Evolutionary conservation across 1,140 invertebrate genomes (phyloP).

Genomic region (Aradophagus sp.): DNA sequence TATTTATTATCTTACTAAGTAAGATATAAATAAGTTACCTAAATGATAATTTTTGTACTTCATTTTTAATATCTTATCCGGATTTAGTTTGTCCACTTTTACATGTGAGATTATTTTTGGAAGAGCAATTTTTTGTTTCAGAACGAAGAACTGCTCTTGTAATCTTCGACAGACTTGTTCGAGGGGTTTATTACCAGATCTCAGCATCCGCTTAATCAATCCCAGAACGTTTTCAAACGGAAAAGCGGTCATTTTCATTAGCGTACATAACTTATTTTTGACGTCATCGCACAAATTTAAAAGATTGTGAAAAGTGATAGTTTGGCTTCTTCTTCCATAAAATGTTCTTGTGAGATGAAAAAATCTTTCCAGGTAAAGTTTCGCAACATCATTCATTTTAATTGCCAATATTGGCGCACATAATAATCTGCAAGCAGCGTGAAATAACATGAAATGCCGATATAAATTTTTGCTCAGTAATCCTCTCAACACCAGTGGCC

Average conservation of each 20-base stretch:
- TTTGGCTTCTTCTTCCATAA: conserved; percentile 7
- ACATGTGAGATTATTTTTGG: too few species aligned
- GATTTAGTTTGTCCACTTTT: too few species aligned
- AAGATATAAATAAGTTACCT: too few species aligned
- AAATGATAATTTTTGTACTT: conserved; percentile 3
- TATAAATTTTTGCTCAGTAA: too few species aligned
- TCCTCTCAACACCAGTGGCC: too few species aligned
- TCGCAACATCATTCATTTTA: background rate
- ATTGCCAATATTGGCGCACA: conserved; percentile 1
- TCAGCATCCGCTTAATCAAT: conserved; percentile 1
- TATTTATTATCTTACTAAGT: too few species aligned
- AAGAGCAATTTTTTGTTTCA: too few species aligned
- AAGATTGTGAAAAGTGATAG: conserved; percentile 6
- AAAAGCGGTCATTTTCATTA: conserved; percentile 5
- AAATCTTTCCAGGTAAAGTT: conserved; percentile 5
- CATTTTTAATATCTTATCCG: conserved; percentile 4
- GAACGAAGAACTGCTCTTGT: too few species aligned
- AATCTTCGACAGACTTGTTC: conserved; percentile 10
- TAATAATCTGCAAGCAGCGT: conserved; percentile 7
- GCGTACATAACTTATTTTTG: background rate
- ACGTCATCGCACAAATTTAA: conserved; percentile 8
- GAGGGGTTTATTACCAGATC: conserved; percentile 8
- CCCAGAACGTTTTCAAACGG: conserved; percentile 10
- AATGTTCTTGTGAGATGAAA: background rate
- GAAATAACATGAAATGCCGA: background rate